Base-by-base conservation (phyloP, 2,113 vertebrate genomes). In the Hyaena hyaena region DNA sequence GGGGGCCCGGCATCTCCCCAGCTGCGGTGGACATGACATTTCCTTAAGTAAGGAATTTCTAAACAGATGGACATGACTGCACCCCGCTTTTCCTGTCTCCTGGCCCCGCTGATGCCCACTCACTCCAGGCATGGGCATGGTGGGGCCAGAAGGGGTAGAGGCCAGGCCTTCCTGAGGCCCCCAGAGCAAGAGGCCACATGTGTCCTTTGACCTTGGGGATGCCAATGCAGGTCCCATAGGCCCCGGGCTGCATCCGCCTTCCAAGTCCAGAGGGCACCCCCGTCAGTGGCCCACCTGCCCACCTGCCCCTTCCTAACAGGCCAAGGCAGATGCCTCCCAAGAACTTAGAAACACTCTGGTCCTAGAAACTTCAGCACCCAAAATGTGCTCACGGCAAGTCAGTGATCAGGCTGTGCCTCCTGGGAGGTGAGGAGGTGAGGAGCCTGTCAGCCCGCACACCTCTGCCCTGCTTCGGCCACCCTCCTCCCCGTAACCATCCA, bases 71-170 rank as follows among this genome's bases (percentile, higher is more conserved):
- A 28, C 26, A 7, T 28, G 23, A 14, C 74, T 43, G 11, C 55
- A 10, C 1, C 19, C 77, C 16, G 1, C 39, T 33, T 31, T 4
- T 23, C 63, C 35, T 1, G 10, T 16, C 16, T 31, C 0, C 80
- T n/a, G 0, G 81, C 81, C 65, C 92, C 21, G 0, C 2, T 0
- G 11, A 23, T 2, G 33, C 16, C 63, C 39, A 28, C 45, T 74
- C 26, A 26, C 45, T 58, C 45, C 7, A 7, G 0, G 0, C 4
- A n/a, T 0, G 2, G n/a, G n/a, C 65, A 6, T 43, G 10, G 5
- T 0, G 6, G 76, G 8, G 7, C 17, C 65, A 0, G 48, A 35
- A 39, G 12, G 28, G 24, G 15, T 0, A 5, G 10, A 39, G n/a
- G 90, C 81, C 68, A 9, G 80, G 0, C 48, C 61, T 53, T 2